Evolutionary conservation across 2,888 invertebrate genomes (phyloP), one percentile per base, ranked within the genome.

Genomic region (Timema podura): DNA sequence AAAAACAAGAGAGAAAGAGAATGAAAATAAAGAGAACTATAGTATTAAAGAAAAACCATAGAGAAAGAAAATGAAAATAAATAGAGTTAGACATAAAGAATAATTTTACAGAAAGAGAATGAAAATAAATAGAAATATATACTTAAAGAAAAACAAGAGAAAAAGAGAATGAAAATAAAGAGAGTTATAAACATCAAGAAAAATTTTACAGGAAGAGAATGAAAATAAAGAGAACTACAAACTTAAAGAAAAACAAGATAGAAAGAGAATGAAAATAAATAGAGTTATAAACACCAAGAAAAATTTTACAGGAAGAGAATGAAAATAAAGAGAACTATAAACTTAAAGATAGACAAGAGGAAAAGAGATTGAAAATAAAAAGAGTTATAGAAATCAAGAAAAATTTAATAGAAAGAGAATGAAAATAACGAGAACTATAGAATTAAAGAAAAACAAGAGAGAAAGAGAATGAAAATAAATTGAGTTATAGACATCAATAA

Each of bases 211-310:
- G 66, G 30, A 47, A 10, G 45, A 44, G 47, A 46, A 13, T 48
- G 68, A 67, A 66, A 47, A 16, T 48, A 16, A 7, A 51, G 8
- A 44, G 16, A 5, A 15, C 16, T n/a, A 47, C 16, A 65, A 54
- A 64, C 30, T n/a, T 7, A 46, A 64, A 57, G 67, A 54, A 54
- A 9, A n/a, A 57, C 51, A 30, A 64, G 10, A 13, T 16, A 48
- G 30, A 45, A 30, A 13, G 54, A 67, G 61, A 48, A 70, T 15
- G 45, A 67, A n/a, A 61, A 13, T 49, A n/a, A 48, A 59, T 44
- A 68, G n/a, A 73, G 46, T 49, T 47, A 64, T 8, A 46, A 66
- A 59, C 47, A 69, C 15, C 68, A 13, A 65, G 44, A 71, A 66
- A 69, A 2, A 45, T 16, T 65, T 44, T 47, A 48, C 64, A 67